Evolutionary conservation across 2,797 vertebrate species (phyloP), one percentile per base, ranked within the genome.

Genomic region (Helostoma temminkii): DNA sequence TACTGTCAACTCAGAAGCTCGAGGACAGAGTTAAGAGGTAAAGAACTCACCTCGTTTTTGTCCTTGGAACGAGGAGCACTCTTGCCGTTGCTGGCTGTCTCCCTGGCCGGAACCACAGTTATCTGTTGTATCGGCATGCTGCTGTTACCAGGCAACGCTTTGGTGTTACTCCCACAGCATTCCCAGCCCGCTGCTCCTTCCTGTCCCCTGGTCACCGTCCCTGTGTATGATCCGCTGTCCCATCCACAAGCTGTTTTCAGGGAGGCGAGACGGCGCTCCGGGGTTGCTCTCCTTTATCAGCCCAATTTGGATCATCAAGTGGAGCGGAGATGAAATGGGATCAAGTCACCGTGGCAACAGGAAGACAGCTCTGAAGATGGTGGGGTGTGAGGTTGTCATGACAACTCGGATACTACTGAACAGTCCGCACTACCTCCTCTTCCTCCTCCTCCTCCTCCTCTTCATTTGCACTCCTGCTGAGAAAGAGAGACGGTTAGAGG

Each of bases 121-220:
- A 97, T 98, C 94, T 97, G 96, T 76, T 97, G 96, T 83, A 97
- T 89, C 66, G 97, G 96, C 97, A 99, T 98, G 81, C 73, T 94
- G 94, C 90, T 80, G 88, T 89, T 88, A 81, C 90, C 83, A 80
- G 55, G 88, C 88, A 86, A 89, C 77, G 5, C 69, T 84, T 62
- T 6, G 3, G 43, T 41, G 61, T 77, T 84, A 88, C 79, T 82
- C 69, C 84, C 76, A 55, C 81, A 82, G 80, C 80, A 77, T 88
- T 76, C 55, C 69, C 65, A 59, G 65, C 16, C 21, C 15, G 4
- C 52, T 4, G 47, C n/a, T 2, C 67, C 54, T 50, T 74, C 56
- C 76, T 25, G 52, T 76, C 67, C 61, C 62, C 61, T 9, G 47
- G 49, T 45, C 60, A 19, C 10, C 1, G 61, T 63, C 43, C 55